Evolutionary conservation across 2,797 vertebrate species (phyloP).

Genomic region (Gambelia wislizenii): DNA sequence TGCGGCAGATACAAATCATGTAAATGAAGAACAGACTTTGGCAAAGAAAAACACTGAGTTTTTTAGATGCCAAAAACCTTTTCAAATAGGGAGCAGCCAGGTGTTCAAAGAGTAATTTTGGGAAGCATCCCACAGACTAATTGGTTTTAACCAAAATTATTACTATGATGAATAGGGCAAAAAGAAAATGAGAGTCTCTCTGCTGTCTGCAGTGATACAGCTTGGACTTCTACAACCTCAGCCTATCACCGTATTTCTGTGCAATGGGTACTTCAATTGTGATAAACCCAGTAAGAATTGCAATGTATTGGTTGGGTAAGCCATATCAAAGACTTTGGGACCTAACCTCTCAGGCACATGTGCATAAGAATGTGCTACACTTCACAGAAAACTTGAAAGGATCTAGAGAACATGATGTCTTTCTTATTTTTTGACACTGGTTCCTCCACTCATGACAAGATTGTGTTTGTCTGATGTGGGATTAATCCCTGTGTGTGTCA

Average conservation of each 20-base stretch:
- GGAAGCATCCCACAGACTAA: too few relatives aligned
- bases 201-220: not conserved
- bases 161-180: too few relatives aligned
- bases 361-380: not conserved
- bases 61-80: too few relatives aligned
- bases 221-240: not conserved
- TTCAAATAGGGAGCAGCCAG: too few relatives aligned
- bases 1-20: not conserved
- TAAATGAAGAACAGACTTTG: not conserved
- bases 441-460: slow-evolving; percentile 58
- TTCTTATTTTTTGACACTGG: slow-evolving; percentile 63
- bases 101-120: too few relatives aligned
- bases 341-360: not conserved
- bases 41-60: too few relatives aligned
- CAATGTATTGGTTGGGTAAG: not conserved
- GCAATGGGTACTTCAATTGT: not conserved
- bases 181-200: not conserved
- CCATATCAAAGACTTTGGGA: not conserved
- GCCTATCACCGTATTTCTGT: too few relatives aligned
- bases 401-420: not conserved
- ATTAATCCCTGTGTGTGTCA: slow-evolving; percentile 62
- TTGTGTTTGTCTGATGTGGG: slow-evolving; percentile 44
- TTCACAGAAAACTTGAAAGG: not conserved
- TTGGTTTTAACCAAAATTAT: too few relatives aligned
- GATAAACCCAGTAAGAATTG: too few relatives aligned